Conservation (phyloP, 2,888 invertebrate species). For the Chesias legatella region DNA sequence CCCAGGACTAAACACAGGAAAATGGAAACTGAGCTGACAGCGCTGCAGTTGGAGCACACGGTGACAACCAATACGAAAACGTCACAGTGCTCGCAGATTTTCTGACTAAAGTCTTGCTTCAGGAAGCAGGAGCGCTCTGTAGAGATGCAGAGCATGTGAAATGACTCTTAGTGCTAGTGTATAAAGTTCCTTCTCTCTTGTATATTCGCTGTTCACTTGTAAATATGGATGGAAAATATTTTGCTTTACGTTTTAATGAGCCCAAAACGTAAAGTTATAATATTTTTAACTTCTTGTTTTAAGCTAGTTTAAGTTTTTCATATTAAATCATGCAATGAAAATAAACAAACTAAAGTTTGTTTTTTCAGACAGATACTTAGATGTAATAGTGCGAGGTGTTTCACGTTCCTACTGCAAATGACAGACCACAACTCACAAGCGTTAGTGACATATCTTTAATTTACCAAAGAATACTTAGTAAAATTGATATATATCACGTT, state of each 20-base stretch:
- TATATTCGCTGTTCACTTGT: slow-evolving; percentile 28
- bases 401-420: too few species aligned
- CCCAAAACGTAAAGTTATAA: slow-evolving; percentile 68
- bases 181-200: slow-evolving; percentile 53
- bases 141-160: slow-evolving; percentile 65
- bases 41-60: slow-evolving; percentile 68
- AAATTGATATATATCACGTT: too few species aligned
- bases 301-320: slow-evolving; percentile 29
- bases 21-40: slow-evolving; percentile 70
- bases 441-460: too few species aligned
- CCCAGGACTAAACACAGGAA: slow-evolving; percentile 61
- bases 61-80: slow-evolving; percentile 69
- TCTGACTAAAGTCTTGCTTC: slow-evolving; percentile 76
- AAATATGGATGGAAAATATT: slow-evolving; percentile 39
- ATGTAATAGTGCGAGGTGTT: too few species aligned
- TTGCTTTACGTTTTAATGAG: slow-evolving; percentile 71
- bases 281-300: slow-evolving; percentile 42
- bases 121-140: slow-evolving; percentile 69
- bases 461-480: too few species aligned
- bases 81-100: slow-evolving; percentile 78
- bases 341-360: background rate
- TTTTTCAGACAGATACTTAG: too few species aligned
- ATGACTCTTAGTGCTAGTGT: slow-evolving; percentile 47
- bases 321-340: background rate
- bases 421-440: too few species aligned